Base-by-base conservation (phyloP, 2,888 invertebrate genomes). In the Philopedon plagiatum region DNA sequence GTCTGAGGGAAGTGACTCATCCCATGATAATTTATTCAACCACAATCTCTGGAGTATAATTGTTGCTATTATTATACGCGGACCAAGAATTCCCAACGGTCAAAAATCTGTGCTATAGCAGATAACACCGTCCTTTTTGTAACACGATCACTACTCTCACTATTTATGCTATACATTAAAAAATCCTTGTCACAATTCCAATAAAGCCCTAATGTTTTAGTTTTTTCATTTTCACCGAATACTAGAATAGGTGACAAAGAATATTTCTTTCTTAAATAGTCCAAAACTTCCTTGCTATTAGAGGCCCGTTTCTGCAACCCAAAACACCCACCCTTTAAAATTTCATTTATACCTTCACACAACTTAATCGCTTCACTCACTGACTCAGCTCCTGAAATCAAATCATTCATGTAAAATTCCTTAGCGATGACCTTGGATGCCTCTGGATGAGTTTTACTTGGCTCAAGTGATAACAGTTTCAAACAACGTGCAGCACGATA, bases 341-440 rank as follows among this genome's bases (percentile, higher is more conserved):
- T 54, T 2, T 2, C 8, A 8, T 32, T 64, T 1, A 64, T 34
- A 5, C 54, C 44, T 7, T 26, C 18, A 37, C 54, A 41, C 8
- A 61, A 18, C 8, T 61, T 39, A 23, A 29, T 23, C 2, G 13
- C 49, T 15, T 65, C 39, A 11, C 8, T 18, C 9, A 9, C 32
- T 0, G 44, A 46, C n/a, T 71, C 56, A 15, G 21, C 21, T 3
- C 60, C 26, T 13, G 60, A 29, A 11, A 66, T 13, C 11, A 65
- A 26, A 18, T 71, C 66, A 44, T 71, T 46, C 51, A 66, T 61
- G n/a, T 58, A 70, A 41, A 70, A 56, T n/a, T 57, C 64, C 2
- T 58, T 34, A 1, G 18, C 8, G 15, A 70, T 63, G 19, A 63
- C 49, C 2, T 56, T 41, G 5, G 62, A 21, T 1, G 54, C 41